Percentiles rank a stretch among this genome's conserved stretches.
Evolutionary conservation across 2,888 invertebrate genomes (phyloP).

Genomic region (Pollenia angustigena): DNA sequence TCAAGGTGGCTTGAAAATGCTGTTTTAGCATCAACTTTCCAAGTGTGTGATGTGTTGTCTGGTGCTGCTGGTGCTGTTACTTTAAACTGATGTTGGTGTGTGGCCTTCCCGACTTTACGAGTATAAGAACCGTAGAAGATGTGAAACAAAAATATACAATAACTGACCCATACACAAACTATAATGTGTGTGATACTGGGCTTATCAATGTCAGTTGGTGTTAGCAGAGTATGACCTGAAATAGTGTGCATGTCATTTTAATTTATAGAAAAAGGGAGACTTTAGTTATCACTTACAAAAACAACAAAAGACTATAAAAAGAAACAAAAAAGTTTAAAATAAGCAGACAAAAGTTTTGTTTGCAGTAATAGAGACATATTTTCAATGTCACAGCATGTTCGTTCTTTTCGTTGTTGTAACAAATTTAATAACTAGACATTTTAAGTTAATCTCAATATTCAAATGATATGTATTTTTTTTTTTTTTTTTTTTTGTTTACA

Average conservation of each 20-base stretch:
- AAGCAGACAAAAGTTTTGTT: slow-evolving; percentile 37
- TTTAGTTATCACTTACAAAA: not conserved
- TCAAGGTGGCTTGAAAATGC: slow-evolving; percentile 47
- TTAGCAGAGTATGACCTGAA: slow-evolving; percentile 48
- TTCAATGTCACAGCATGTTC: slow-evolving; percentile 68
- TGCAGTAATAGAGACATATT: slow-evolving; percentile 63
- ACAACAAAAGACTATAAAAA: not conserved
- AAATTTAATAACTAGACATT: slow-evolving; percentile 32
- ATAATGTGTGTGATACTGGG: slow-evolving; percentile 21
- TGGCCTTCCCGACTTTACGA: slow-evolving; percentile 41
- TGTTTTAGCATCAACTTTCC: slow-evolving; percentile 43
- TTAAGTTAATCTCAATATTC: slow-evolving; percentile 38
- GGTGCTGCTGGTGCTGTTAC: not conserved
- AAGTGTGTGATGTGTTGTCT: slow-evolving; percentile 2
- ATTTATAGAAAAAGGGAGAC: slow-evolving; percentile 17
- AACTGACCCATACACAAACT: slow-evolving; percentile 38
- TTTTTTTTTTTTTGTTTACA: slow-evolving; percentile 6
- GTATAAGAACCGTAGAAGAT: slow-evolving; percentile 40
- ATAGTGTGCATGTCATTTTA: slow-evolving; percentile 30
- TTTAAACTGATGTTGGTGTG: slow-evolving; percentile 42
- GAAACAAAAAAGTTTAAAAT: slow-evolving; percentile 8
- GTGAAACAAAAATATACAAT: slow-evolving; percentile 17
- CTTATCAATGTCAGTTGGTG: slow-evolving; percentile 56
- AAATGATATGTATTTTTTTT: slow-evolving; percentile 23
- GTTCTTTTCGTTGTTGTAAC: slow-evolving; percentile 30